Percentiles rank a stretch among this genome's conserved stretches.
These are phyloP conservation scores for Drosophila obscura DNA, from an alignment of 1,140 invertebrate genomes.

Conservation along the genomic window DNA sequence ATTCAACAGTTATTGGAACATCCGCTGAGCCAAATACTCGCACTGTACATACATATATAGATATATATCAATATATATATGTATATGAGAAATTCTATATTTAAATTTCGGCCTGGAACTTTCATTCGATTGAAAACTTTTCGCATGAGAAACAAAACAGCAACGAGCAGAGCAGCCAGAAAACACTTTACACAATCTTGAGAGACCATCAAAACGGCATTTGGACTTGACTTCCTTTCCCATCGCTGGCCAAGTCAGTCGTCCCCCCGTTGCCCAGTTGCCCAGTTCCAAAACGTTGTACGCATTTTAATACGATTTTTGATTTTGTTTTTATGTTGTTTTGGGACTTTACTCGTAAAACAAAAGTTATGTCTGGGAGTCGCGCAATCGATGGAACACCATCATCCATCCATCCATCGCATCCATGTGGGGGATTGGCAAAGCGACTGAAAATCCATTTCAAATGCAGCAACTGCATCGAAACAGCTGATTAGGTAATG, in stretches of 20 bases:
- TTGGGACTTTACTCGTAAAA: constrained; percentile 21
- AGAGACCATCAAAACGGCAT: constrained; percentile 54
- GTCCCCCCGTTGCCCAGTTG: constrained; percentile 3
- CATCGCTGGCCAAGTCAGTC: constrained; percentile 29
- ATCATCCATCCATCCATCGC: too few species aligned
- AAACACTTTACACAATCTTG: constrained; percentile 35
- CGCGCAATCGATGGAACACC: constrained; percentile 35
- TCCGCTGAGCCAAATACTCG: constrained; percentile 6
- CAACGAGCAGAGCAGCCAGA: constrained; percentile 3
- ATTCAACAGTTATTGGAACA: constrained; percentile 11
- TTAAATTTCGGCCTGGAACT: constrained; percentile 10
- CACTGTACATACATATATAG: too few species aligned
- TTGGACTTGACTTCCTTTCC: constrained; percentile 77
- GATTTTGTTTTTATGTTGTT: constrained; percentile 1
- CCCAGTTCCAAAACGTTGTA: constrained; percentile 46
- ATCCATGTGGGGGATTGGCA: constrained; percentile 10
- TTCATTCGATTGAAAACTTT: constrained; percentile 42
- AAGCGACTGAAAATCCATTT: constrained; percentile 29
- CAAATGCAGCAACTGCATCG: constrained; percentile 47
- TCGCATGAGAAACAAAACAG: constrained; percentile 14
- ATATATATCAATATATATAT: constrained; percentile 10
- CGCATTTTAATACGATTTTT: constrained; percentile 67
- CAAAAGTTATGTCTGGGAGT: constrained; percentile 64
- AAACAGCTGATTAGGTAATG: constrained; percentile 61
- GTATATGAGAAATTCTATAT: constrained; percentile 25